A percentile compares a stretch with the other conserved stretches of the same genome.
Conservation (phyloP, 92 coral and sea anemone genomes). For the Hydrozoanthus gracilis region DNA sequence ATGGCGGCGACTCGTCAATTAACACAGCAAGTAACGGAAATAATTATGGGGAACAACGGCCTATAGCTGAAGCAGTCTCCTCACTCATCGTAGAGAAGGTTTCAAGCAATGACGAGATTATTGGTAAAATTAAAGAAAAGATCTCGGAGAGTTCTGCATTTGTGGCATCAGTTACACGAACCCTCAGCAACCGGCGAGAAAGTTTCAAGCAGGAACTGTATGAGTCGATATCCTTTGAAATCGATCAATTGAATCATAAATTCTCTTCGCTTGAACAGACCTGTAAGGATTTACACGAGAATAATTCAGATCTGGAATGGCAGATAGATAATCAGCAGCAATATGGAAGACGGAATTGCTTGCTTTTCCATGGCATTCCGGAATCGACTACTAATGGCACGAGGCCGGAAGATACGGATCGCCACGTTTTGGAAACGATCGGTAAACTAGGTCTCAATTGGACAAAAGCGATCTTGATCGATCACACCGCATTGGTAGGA, state of each 20-base stretch:
- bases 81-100: not conserved
- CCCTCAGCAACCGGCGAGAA: not conserved
- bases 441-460: not conserved
- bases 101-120: too few species aligned
- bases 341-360: conserved; percentile 17
- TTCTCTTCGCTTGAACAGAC: not conserved
- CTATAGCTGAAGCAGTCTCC: not conserved
- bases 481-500: conserved; percentile 31
- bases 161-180: not conserved
- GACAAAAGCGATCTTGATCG: conserved; percentile 25
- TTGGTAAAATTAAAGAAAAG: not conserved
- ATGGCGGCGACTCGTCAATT: not conserved
- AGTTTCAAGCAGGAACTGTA: conserved; percentile 12
- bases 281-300: conserved; percentile 7
- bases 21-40: too few species aligned
- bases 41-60: too few species aligned
- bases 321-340: conserved; percentile 1
- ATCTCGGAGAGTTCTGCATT: not conserved
- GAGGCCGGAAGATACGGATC: not conserved
- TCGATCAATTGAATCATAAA: not conserved
- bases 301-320: conserved; percentile 19
- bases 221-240: not conserved
- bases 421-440: not conserved
- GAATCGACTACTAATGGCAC: not conserved
- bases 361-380: conserved; percentile 20